Evolutionary conservation across 2,888 invertebrate genomes (phyloP), one percentile per base, ranked within the genome.

Genomic region (Euphydryas editha): DNA sequence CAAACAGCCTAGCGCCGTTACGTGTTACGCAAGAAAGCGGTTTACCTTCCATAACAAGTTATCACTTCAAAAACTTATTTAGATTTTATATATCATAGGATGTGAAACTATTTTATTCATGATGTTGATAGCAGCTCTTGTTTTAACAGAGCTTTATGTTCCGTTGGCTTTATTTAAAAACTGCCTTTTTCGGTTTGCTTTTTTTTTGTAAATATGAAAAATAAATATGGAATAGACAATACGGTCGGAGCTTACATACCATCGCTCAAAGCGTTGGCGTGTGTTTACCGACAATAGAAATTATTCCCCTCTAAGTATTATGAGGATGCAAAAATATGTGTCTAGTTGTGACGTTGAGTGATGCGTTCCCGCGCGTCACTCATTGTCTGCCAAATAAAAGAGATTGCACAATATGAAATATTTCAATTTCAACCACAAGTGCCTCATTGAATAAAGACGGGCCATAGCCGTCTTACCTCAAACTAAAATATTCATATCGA

Each of bases 391-490:
- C 67, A 72, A 65, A 80, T 86, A 85, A 92, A 91, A 92, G 90
- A 88, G 88, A 87, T 87, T 86, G 87, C 86, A 84, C 84, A 86
- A 87, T 89, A 90, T 89, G 88, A 88, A 90, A 90, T 90, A 87
- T 86, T 89, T 86, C 87, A 81, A 84, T 80, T 79, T 83, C 84
- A 86, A 85, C 82, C 83, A 84, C 82, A 81, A 78, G 81, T 83
- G 81, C 82, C 81, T 87, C 86, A 85, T 86, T 88, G 88, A 88
- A 90, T 88, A 81, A 82, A 79, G 75, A 75, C 80, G 79, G 75
- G 72, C 69, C 70, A 68, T 73, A 77, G 72, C 73, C 76, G 73
- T 68, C 78, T 82, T 81, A 82, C 81, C 47, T 56, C 78, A 62
- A 79, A 79, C 81, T 85, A 78, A 86, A 86, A 86, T 88, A 88